Conservation (phyloP, 2,797 vertebrate species). For the Tympanoctomys barrerae region DNA sequence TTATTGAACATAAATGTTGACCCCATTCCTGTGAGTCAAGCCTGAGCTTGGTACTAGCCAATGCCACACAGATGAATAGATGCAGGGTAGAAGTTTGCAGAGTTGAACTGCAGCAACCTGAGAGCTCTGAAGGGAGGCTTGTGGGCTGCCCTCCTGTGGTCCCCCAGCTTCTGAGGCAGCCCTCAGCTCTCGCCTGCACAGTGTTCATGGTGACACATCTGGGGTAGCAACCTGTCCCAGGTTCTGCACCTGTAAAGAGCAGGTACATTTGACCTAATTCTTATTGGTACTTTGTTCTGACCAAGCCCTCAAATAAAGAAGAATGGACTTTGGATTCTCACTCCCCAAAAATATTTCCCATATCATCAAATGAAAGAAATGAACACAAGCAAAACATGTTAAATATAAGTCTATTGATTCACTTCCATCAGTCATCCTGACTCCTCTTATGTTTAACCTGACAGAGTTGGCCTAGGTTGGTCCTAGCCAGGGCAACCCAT, state of each 20-base stretch:
- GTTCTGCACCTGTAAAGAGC: not conserved
- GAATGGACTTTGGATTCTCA: not conserved
- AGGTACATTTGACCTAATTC: not conserved
- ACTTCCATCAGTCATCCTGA: not conserved
- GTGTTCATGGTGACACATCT: not conserved
- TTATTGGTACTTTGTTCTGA: not conserved
- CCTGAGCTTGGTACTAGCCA: not conserved
- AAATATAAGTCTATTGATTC: not conserved
- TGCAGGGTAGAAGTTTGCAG: not conserved
- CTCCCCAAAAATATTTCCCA: slow-evolving; percentile 10
- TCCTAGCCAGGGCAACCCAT: not conserved
- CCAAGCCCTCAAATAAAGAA: not conserved
- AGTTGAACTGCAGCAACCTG: no score
- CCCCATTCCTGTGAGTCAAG: not conserved
- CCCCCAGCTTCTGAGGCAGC: not conserved
- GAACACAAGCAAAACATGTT: not conserved
- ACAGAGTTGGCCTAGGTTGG: not conserved
- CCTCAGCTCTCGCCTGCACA: not conserved
- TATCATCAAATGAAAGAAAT: not conserved
- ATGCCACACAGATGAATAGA: not conserved
- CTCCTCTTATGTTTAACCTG: not conserved
- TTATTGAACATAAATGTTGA: not conserved
- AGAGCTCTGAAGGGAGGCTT: not conserved
- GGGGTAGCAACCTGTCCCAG: not conserved
- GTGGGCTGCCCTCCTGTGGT: no score